Conservation (phyloP, 2,888 invertebrate species). For the Agrilus cyanescens region DNA sequence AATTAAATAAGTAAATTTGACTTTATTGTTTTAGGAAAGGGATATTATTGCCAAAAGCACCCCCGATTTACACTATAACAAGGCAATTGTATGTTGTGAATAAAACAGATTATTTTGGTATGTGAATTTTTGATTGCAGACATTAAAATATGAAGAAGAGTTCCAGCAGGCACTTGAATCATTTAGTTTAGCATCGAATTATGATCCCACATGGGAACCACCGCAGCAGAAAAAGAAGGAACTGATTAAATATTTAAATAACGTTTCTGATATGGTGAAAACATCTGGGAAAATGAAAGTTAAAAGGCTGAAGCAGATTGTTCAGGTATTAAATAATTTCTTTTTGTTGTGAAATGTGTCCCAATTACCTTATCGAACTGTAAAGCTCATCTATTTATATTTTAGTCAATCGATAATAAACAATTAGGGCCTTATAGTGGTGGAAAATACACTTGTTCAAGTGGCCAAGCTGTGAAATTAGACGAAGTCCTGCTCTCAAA, state of each 20-base stretch:
- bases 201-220: conserved; percentile 68
- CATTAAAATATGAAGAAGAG: conserved; percentile 66
- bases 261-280: conserved; percentile 49
- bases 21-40: conserved; percentile 43
- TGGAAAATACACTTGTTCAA: conserved; percentile 43
- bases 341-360: not conserved
- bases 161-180: conserved; percentile 59
- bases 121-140: conserved; percentile 37
- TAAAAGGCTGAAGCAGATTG: conserved; percentile 56
- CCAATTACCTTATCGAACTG: not conserved
- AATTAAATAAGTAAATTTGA: not conserved
- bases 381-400: conserved; percentile 12
- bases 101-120: not conserved
- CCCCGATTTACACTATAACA: conserved; percentile 74
- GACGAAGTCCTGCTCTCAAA: conserved; percentile 39
- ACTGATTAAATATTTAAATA: conserved; percentile 51
- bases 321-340: conserved; percentile 38
- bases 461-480: conserved; percentile 41
- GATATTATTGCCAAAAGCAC: conserved; percentile 59
- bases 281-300: conserved; percentile 63
- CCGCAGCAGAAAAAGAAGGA: conserved; percentile 50
- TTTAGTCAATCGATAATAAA: conserved; percentile 50
- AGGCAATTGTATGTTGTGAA: conserved; percentile 57
- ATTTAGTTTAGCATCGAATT: conserved; percentile 50
- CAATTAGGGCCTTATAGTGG: conserved; percentile 58